These are phyloP conservation scores for Psittacara wagleri DNA, from an alignment of 2,113 vertebrate genomes.

Conservation along the genomic window DNA sequence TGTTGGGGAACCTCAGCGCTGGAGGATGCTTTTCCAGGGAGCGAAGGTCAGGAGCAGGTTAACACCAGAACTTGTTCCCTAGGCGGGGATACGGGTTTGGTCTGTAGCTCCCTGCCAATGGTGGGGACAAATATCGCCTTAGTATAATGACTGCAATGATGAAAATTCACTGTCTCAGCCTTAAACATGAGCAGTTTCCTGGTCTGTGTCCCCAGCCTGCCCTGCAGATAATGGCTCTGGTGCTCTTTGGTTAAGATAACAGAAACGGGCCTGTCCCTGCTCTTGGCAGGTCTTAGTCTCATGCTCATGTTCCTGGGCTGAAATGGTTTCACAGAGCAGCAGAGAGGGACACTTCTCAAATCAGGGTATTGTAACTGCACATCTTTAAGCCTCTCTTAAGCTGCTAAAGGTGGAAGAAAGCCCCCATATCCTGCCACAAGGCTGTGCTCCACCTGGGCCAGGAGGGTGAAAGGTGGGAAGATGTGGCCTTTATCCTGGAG, in stretches of 20 bases:
- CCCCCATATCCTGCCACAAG: not conserved
- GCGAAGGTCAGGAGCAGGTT: not conserved
- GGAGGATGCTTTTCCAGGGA: not conserved
- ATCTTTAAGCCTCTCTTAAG: not conserved
- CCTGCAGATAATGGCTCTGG: not conserved
- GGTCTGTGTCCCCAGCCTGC: not conserved
- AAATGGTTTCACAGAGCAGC: not conserved
- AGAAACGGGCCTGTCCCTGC: not conserved
- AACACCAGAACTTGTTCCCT: not conserved
- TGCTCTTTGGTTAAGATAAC: not conserved
- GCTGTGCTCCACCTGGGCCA: fast-evolving
- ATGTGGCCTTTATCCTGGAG: not conserved
- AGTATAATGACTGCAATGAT: not conserved
- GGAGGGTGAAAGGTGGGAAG: not conserved
- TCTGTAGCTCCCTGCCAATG: not conserved
- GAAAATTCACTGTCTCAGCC: not conserved
- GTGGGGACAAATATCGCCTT: not conserved
- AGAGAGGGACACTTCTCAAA: not conserved
- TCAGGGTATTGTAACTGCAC: fast-evolving
- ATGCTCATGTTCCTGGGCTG: not conserved
- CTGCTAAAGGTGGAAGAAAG: not conserved
- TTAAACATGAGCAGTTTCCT: not conserved
- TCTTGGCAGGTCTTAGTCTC: not conserved
- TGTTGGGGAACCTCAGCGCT: fast-evolving
- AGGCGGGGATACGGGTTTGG: not conserved